Percentiles rank a stretch among this genome's conserved stretches.
These are phyloP conservation scores for Apostichopus parvimensis DNA, from an alignment of 35 echinoderm and acorn worm genomes.

Conservation along the genomic window DNA sequence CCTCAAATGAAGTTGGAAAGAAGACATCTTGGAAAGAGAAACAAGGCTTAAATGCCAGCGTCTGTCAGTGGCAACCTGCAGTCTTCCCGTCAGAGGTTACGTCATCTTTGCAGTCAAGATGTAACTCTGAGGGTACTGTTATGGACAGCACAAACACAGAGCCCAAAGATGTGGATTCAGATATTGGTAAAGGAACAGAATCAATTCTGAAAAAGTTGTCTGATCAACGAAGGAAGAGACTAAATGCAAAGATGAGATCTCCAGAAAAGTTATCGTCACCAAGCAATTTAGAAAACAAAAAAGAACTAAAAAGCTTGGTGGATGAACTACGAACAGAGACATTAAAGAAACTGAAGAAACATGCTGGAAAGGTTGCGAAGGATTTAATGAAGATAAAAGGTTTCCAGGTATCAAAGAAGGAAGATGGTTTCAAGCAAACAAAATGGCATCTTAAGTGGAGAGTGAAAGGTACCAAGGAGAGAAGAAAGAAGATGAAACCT, in stretches of 20 bases:
- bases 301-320: not conserved
- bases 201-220: not conserved
- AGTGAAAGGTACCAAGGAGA: not conserved
- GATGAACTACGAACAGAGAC: conserved; percentile 7
- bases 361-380: conserved; percentile 6
- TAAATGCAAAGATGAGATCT: not conserved
- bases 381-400: conserved; percentile 13
- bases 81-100: not conserved
- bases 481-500: conserved; percentile 38
- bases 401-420: not conserved
- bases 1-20: too few relatives aligned
- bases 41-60: not conserved
- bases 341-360: conserved; percentile 29
- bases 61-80: not conserved
- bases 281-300: not conserved
- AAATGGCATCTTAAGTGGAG: conserved; percentile 18
- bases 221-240: not conserved
- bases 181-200: not conserved
- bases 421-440: not conserved
- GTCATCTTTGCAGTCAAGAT: not conserved
- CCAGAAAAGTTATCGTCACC: not conserved
- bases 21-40: not conserved
- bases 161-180: not conserved
- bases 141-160: not conserved
- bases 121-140: not conserved